phyloP scores from a whole-genome alignment of 2,888 invertebrate genomes.

The Oscheius sp. region DNA sequence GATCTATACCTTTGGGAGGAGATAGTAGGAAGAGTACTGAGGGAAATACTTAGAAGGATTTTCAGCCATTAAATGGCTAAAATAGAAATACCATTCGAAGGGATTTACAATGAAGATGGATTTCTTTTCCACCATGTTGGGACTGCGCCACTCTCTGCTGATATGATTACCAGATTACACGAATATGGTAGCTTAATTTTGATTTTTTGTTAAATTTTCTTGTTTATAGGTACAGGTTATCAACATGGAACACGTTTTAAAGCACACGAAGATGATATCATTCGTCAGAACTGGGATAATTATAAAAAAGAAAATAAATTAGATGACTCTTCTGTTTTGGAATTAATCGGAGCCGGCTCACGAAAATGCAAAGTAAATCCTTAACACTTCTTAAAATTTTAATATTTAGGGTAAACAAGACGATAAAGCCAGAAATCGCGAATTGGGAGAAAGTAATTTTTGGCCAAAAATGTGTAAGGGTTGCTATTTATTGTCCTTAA shows the following conservation, averaged over 20 bases:
- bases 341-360: no score
- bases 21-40: no score
- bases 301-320: neutral
- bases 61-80: neutral
- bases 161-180: neutral
- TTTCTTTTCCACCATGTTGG: slow-evolving; percentile 17
- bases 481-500: neutral
- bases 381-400: no score
- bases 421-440: neutral
- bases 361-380: no score
- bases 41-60: neutral
- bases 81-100: neutral
- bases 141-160: neutral
- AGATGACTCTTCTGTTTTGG: no score
- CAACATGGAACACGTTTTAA: neutral
- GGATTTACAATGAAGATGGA: slow-evolving; percentile 3
- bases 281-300: slow-evolving; percentile 5
- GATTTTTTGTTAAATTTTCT: neutral
- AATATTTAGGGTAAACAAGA: neutral
- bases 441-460: slow-evolving; percentile 16
- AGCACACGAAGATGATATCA: neutral
- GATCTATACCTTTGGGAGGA: no score
- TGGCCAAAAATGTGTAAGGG: slow-evolving; percentile 20
- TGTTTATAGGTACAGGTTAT: neutral
- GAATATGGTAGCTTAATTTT: slow-evolving; percentile 9